Evolutionary conservation across 2,888 invertebrate genomes (phyloP).

Genomic region (Psylliodes chrysocephalus): DNA sequence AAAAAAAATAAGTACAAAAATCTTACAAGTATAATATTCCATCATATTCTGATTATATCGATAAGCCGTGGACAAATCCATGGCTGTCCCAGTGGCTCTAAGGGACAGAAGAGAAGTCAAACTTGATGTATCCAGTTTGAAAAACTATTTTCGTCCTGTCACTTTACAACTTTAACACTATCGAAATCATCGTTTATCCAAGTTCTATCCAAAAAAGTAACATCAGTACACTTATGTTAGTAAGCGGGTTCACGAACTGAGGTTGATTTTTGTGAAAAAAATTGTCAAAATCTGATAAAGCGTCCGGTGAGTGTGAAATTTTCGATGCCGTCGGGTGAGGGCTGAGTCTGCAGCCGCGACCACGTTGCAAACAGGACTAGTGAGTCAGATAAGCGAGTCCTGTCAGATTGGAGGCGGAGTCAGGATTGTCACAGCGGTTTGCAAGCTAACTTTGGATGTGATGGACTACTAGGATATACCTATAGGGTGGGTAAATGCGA

Average conservation of each 20-base stretch:
- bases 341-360: conserved; percentile 54
- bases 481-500: conserved; percentile 52
- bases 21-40: conserved; percentile 98
- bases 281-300: background rate
- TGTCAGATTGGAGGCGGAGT: conserved; percentile 59
- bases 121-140: conserved; percentile 75
- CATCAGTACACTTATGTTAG: background rate
- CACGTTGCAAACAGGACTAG: conserved; percentile 62
- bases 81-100: conserved; percentile 75
- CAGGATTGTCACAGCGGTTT: conserved; percentile 65
- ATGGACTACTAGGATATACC: conserved; percentile 49
- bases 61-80: conserved; percentile 94
- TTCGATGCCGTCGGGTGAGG: conserved; percentile 58
- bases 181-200: conserved; percentile 1
- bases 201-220: too few relatives aligned
- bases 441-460: conserved; percentile 61
- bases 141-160: conserved; percentile 17
- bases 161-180: conserved; percentile 20
- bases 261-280: conserved; percentile 45
- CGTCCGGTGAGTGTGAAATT: conserved; percentile 41
- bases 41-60: conserved; percentile 98
- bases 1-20: conserved; percentile 10
- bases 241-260: conserved; percentile 27
- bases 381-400: conserved; percentile 61
- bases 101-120: conserved; percentile 74